These are phyloP conservation scores for Hybognathus amarus DNA, from an alignment of 2,797 vertebrate genomes.

Conservation along the genomic window DNA sequence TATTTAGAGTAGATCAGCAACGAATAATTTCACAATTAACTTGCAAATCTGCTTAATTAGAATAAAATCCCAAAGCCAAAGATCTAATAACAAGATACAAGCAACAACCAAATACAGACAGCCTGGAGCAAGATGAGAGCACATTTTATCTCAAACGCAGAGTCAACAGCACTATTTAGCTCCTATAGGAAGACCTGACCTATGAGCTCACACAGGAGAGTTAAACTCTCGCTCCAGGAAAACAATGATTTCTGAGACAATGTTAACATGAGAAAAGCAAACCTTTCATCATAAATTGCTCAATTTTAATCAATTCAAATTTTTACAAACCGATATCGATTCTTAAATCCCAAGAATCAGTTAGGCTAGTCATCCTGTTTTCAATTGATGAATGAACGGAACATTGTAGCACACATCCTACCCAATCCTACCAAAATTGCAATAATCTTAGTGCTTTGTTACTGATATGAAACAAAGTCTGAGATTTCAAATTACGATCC, in stretches of 20 bases:
- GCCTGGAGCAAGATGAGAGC: constrained; percentile 64
- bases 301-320: too few species aligned
- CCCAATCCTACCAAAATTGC: too few species aligned
- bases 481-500: too few species aligned
- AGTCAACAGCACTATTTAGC: constrained; percentile 20
- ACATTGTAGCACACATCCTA: too few species aligned
- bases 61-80: constrained; percentile 58
- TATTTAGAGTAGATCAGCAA: constrained; percentile 7
- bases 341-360: too few species aligned
- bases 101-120: neutral
- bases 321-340: too few species aligned
- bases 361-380: too few species aligned
- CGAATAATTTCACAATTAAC: constrained; percentile 37
- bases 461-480: too few species aligned
- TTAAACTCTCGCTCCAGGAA: constrained; percentile 12
- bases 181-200: constrained; percentile 6
- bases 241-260: neutral
- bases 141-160: constrained; percentile 64
- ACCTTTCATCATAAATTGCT: neutral
- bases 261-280: constrained; percentile 17
- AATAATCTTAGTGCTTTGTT: too few species aligned
- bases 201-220: neutral
- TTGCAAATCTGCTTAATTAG: constrained; percentile 47
- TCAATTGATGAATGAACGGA: too few species aligned
- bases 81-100: constrained; percentile 61